These are phyloP conservation scores for Xiphophorus maculatus DNA, from an alignment of 2,113 vertebrate species.

Conservation along the genomic window DNA sequence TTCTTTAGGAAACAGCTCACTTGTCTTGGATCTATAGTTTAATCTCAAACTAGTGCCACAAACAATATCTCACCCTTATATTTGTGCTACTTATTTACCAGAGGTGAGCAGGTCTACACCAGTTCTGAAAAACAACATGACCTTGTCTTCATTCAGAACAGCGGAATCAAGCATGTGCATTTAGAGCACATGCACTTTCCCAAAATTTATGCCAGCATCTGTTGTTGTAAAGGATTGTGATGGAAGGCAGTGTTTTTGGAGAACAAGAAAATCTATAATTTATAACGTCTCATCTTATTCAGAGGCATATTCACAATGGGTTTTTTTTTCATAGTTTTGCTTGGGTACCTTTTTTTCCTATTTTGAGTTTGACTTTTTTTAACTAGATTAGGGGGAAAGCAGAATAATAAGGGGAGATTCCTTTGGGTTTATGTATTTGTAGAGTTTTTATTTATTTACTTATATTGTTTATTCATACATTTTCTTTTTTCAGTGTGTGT, in stretches of 20 bases:
- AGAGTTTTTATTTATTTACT: neutral
- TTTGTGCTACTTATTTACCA: slow-evolving; percentile 4
- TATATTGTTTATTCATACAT: neutral
- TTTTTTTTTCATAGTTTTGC: slow-evolving; percentile 19
- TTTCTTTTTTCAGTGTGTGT: slow-evolving; percentile 9
- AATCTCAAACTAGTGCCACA: neutral
- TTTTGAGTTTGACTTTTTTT: slow-evolving; percentile 2
- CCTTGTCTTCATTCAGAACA: slow-evolving; percentile 42
- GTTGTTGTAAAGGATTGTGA: slow-evolving; percentile 69
- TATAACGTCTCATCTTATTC: slow-evolving; percentile 47
- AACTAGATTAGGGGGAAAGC: slow-evolving; percentile 9
- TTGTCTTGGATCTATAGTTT: neutral
- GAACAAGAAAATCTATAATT: slow-evolving; percentile 65
- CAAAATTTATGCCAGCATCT: slow-evolving; percentile 55
- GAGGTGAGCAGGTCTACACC: neutral
- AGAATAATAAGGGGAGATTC: neutral
- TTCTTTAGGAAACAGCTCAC: neutral
- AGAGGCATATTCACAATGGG: slow-evolving; percentile 63
- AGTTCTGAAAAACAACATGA: slow-evolving; percentile 5
- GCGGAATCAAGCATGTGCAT: slow-evolving; percentile 27
- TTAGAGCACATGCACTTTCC: slow-evolving; percentile 7
- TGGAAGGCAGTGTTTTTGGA: slow-evolving; percentile 53
- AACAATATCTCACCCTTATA: neutral
- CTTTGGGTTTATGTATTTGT: slow-evolving; percentile 32
- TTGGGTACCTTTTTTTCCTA: neutral